Conservation (phyloP, 2,888 invertebrate species). For the Lepidonotus clava region DNA sequence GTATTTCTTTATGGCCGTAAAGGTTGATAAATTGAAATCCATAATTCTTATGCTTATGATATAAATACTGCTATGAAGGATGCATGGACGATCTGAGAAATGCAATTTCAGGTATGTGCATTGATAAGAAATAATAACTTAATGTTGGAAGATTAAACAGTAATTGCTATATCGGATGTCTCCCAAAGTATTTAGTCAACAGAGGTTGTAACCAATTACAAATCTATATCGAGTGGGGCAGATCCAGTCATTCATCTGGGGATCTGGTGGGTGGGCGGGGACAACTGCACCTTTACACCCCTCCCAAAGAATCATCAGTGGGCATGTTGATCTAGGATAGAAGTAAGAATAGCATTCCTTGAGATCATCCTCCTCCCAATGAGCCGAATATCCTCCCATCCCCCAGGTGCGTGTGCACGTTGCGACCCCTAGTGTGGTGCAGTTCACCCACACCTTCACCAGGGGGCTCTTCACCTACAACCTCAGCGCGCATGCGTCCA, state of each 20-base stretch:
- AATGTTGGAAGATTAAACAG: no score
- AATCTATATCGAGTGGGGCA: neutral
- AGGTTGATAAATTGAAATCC: no score
- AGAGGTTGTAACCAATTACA: no score
- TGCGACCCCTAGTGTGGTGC: neutral
- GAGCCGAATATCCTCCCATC: neutral
- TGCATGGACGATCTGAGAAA: no score
- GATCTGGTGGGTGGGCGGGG: neutral
- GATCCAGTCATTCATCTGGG: neutral
- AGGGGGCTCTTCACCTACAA: neutral
- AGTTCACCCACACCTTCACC: constrained; percentile 13
- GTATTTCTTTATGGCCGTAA: no score
- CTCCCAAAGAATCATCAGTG: neutral
- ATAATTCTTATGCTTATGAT: no score
- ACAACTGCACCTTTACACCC: neutral
- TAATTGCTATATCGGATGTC: no score
- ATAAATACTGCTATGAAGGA: no score
- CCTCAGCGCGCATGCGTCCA: neutral
- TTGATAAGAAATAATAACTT: no score
- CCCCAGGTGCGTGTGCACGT: neutral
- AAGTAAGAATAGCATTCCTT: neutral
- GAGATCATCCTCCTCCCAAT: neutral
- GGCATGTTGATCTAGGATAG: neutral
- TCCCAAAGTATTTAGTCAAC: no score
- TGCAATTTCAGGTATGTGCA: no score